Evolutionary conservation across 2,888 invertebrate species (phyloP).

Genomic region (Caenorhabditis imperialis): DNA sequence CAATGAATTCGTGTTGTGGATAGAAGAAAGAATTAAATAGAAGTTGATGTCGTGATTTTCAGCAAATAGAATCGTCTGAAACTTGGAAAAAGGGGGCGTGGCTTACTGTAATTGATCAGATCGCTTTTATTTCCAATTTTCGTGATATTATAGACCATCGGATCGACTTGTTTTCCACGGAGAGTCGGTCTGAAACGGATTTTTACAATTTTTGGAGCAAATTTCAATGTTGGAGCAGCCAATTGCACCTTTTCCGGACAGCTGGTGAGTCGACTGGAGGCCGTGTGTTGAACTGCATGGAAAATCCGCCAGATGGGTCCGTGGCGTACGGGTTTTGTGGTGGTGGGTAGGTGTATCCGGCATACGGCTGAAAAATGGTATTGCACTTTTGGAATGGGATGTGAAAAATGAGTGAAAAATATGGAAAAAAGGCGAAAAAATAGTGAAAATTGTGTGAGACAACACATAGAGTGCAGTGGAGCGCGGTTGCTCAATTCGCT

Average conservation of each 20-base stretch:
- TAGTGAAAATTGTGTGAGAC: too few species aligned
- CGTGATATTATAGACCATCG: constrained; percentile 7
- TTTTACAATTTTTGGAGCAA: background rate
- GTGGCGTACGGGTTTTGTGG: background rate
- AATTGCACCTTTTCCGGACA: background rate
- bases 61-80: background rate
- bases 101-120: constrained; percentile 41
- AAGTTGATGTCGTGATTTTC: too few species aligned
- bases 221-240: too few species aligned
- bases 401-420: too few species aligned
- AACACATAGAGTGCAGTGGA: too few species aligned
- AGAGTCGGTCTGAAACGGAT: constrained; percentile 24
- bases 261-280: background rate
- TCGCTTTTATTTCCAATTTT: constrained; percentile 16
- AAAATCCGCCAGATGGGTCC: background rate
- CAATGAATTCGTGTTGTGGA: too few species aligned
- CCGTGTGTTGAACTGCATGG: background rate
- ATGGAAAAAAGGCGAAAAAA: too few species aligned
- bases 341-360: background rate
- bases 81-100: too few species aligned
- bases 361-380: constrained; percentile 3
- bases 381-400: too few species aligned
- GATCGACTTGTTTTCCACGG: constrained; percentile 20
- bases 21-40: too few species aligned
- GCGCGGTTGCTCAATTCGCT: too few species aligned